A percentile compares a stretch with the other conserved stretches of the same genome.
Conservation (phyloP, 2,888 invertebrate species). For the Pachymerium ferrugineum region DNA sequence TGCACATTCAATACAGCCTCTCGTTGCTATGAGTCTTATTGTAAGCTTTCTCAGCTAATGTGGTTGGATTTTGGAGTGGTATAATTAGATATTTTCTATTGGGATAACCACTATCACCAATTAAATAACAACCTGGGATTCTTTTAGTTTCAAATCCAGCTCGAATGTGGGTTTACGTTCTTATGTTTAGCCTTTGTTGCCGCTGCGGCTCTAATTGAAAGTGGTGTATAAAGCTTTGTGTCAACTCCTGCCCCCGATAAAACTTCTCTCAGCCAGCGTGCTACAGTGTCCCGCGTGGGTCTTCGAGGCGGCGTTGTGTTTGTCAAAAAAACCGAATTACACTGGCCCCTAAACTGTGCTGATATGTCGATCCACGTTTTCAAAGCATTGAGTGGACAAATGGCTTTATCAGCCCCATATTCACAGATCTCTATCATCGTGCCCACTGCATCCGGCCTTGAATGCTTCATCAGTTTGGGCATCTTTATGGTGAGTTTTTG, state of each 20-base stretch:
- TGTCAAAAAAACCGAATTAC: neutral
- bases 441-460: neutral
- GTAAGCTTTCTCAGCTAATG: no score
- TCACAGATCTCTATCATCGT: neutral
- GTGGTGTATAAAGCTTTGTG: neutral
- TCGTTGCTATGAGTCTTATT: no score
- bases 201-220: neutral
- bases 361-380: neutral
- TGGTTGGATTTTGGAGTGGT: no score
- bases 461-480: neutral
- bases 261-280: neutral
- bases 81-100: no score
- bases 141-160: no score
- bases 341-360: neutral
- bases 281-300: neutral
- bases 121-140: no score
- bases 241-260: neutral
- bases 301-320: neutral
- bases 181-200: neutral
- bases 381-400: neutral
- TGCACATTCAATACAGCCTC: no score
- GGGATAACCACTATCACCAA: no score
- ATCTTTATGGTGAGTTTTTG: neutral
- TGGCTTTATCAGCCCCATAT: neutral
- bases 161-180: no score